phyloP scores from a whole-genome alignment of 2,113 vertebrate genomes.

The Paralichthys olivaceus region DNA sequence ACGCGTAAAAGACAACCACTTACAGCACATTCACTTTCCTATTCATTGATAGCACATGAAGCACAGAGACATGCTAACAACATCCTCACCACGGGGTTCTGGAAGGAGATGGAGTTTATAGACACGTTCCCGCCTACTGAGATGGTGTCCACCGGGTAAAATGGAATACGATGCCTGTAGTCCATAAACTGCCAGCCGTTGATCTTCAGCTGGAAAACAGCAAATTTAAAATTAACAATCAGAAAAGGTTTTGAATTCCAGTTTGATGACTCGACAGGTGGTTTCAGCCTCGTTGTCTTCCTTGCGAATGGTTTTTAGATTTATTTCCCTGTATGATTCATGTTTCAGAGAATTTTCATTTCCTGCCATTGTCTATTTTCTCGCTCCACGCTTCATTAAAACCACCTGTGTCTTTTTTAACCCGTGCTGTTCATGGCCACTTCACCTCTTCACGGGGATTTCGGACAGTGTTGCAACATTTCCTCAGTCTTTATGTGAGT shows the following conservation, averaged over 20 bases:
- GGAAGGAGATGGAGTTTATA: constrained; percentile 78
- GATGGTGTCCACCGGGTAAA: constrained; percentile 66
- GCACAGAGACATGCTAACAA: background rate
- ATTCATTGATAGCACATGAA: background rate
- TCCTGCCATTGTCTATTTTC: no score
- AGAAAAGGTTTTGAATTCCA: background rate
- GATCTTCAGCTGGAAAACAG: constrained; percentile 76
- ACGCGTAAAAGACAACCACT: background rate
- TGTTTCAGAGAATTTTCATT: no score
- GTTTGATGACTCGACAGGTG: background rate
- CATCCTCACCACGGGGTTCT: constrained; percentile 63
- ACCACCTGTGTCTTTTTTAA: no score
- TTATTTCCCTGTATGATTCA: no score
- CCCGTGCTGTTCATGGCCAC: no score
- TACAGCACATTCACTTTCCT: background rate
- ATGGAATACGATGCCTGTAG: constrained; percentile 63
- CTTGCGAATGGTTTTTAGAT: no score
- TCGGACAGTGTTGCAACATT: no score
- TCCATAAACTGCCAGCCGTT: constrained; percentile 76
- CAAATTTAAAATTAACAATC: background rate
- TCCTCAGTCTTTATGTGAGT: no score
- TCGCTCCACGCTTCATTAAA: no score
- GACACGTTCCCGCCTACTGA: constrained; percentile 71
- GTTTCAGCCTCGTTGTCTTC: background rate
- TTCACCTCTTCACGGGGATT: no score